Base-by-base conservation (phyloP, 2,888 invertebrate species). In the Trisateles emortualis region DNA sequence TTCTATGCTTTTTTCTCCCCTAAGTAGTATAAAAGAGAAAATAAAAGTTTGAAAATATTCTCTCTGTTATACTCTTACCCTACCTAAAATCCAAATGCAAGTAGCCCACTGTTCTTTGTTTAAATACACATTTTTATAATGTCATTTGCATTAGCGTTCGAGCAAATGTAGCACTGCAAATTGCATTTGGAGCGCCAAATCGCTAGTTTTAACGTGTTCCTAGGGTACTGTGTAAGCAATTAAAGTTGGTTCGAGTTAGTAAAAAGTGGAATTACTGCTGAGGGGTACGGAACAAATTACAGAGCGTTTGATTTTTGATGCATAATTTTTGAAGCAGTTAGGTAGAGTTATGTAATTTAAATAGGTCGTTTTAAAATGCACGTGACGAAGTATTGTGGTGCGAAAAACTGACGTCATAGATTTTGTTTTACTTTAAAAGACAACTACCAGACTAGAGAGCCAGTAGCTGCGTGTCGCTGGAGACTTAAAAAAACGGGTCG, bases 121-220 rank as follows among this genome's bases (percentile, higher is more conserved):
- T 52, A 22, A 56, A 52, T 47, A n/a, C 6, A 16, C 6, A 40
- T 38, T 53, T 47, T 62, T 45, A 46, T 55, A 63, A 49, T 26
- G 41, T 47, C 41, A 60, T 57, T 44, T 55, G 38, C 55, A 66
- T 66, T 56, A 60, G 40, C 52, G 46, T 54, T 52, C 33, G 33
- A 66, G 57, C 40, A 59, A 72, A 67, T 58, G 49, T 60, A 52
- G 66, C 53, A 38, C 46, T 64, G 59, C 58, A 58, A 66, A 61
- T 54, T 59, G 59, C 64, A 62, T 44, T 26, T 46, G 44, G 48
- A 48, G 64, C 71, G 70, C 71, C 71, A 71, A 72, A 70, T 71
- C 67, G 61, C 59, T 58, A 49, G 43, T 59, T 70, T 64, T 64
- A 59, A 59, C 55, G 56, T 56, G 53, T 54, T 63, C 17, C 66